These are phyloP conservation scores for Gortyna flavago DNA, from an alignment of 2,888 invertebrate species.

Conservation along the genomic window DNA sequence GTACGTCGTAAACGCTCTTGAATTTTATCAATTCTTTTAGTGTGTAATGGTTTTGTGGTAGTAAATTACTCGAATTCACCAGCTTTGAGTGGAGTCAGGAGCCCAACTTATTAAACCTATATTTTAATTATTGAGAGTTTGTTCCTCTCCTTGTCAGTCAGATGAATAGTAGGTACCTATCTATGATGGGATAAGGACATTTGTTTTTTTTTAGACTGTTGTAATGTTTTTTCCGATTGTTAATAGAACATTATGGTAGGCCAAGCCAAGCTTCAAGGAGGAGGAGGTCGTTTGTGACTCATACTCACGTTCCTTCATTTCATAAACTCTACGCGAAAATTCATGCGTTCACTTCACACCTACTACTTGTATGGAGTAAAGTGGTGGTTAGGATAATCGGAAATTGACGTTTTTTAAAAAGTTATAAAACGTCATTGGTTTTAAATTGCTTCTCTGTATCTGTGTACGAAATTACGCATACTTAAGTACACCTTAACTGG, in stretches of 20 bases:
- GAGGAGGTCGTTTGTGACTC: neutral
- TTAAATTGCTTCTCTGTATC: constrained; percentile 16
- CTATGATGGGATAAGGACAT: neutral
- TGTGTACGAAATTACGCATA: constrained; percentile 5
- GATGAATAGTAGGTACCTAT: constrained; percentile 3
- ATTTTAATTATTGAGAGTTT: constrained; percentile 21
- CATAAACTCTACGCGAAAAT: neutral
- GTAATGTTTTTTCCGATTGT: neutral
- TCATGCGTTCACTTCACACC: neutral
- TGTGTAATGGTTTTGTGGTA: neutral
- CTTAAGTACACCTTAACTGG: constrained; percentile 43
- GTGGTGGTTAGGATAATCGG: neutral
- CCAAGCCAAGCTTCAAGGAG: neutral
- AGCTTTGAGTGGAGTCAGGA: constrained; percentile 32
- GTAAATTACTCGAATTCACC: constrained; percentile 6
- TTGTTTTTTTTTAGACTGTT: neutral
- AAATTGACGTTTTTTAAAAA: neutral
- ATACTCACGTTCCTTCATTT: neutral
- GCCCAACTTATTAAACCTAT: constrained; percentile 22
- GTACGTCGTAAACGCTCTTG: no score
- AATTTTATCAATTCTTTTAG: neutral
- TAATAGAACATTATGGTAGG: neutral
- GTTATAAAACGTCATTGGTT: neutral
- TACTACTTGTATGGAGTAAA: constrained; percentile 26
- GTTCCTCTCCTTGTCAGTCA: constrained; percentile 26